These are phyloP conservation scores for Galerucella calmariensis DNA, from an alignment of 2,888 invertebrate species.

Conservation along the genomic window DNA sequence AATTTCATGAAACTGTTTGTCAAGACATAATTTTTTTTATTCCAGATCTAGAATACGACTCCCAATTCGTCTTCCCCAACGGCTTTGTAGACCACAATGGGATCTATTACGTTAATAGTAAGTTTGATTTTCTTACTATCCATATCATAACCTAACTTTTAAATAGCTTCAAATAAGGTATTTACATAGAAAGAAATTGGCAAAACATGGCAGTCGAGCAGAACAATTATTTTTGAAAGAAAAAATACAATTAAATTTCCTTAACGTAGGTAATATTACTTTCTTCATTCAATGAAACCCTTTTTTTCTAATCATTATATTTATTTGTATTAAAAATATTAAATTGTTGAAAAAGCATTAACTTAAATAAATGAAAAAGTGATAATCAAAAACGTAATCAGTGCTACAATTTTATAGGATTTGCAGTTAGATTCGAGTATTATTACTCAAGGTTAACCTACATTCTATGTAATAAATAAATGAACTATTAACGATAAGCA, in stretches of 20 bases:
- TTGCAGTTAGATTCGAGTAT: neutral
- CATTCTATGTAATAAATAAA: neutral
- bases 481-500: neutral
- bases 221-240: too few relatives aligned
- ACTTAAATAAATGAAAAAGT: neutral
- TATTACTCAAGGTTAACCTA: neutral
- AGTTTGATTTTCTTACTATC: slow-evolving; percentile 50
- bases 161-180: too few relatives aligned
- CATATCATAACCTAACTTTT: too few relatives aligned
- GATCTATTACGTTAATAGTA: slow-evolving; percentile 66
- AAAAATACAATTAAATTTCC: too few relatives aligned
- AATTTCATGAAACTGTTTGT: too few relatives aligned
- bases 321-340: too few relatives aligned
- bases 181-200: too few relatives aligned
- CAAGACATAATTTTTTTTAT: slow-evolving; percentile 37
- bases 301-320: too few relatives aligned
- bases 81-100: slow-evolving; percentile 68
- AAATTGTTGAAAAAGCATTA: neutral
- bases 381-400: too few relatives aligned
- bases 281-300: too few relatives aligned
- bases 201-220: too few relatives aligned
- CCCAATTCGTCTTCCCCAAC: slow-evolving; percentile 64
- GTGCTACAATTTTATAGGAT: neutral
- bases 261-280: too few relatives aligned
- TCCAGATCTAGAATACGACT: slow-evolving; percentile 64